Evolutionary conservation across 1,140 invertebrate species (phyloP), one percentile per base, ranked within the genome.

Genomic region (Muscidifurax raptorellus): DNA sequence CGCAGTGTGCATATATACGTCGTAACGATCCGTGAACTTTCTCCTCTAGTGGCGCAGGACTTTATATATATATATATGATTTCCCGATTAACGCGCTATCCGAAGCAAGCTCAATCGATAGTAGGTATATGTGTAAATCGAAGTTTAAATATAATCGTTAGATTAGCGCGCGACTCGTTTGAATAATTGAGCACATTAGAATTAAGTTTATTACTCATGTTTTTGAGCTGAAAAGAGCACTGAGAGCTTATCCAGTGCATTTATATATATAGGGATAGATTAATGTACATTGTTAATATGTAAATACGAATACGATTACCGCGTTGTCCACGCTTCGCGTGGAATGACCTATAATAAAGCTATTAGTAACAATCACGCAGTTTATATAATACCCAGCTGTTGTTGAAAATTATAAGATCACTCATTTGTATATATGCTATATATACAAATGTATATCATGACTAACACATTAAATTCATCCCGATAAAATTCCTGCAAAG

Each of bases 21-120:
- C 25, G 28, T 69, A 47, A 71, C 74, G 82, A 67, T 18, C 18
- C 52, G 52, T 22, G 28, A 30, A 84, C 75, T 84, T 79, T 84
- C 82, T 79, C 44, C 25, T 64, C 27, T 1, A n/a, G 36, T 64
- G 67, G 10, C 36, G 36, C 47, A 52, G 15, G 25, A 71, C 36
- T 83, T 52, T 77, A 44, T 52, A 13, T 28, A 7, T 75, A 44
- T 75, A 4, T 47, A 47, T 67, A 36, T 67, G 28, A 78, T 77
- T 67, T 59, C 40, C 28, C 66, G 66, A 79, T 71, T 44, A 64
- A 30, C 52, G 72, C 59, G 36, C 47, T 18, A 18, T 32, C 13
- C 10, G n/a, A 67, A 28, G 59, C 59, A 44, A 44, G 47, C 64
- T 66, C 64, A 40, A 30, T 64, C 59, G 4, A 83, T 7, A 22